Percentiles rank a stretch among this genome's conserved stretches.
These are phyloP conservation scores for Numenius phaeopus DNA, from an alignment of 2,797 vertebrate species.

Conservation along the genomic window DNA sequence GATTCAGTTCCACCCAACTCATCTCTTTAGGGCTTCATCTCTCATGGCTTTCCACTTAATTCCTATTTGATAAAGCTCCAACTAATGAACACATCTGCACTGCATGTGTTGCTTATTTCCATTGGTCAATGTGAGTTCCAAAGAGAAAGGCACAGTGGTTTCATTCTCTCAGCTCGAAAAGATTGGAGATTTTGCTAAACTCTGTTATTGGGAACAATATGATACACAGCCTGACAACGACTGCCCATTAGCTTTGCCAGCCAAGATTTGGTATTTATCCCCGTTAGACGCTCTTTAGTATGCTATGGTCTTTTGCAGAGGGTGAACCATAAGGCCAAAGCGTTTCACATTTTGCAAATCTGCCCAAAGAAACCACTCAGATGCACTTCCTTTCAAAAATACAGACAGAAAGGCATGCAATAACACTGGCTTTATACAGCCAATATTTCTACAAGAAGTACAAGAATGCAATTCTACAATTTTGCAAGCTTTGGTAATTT, in stretches of 20 bases:
- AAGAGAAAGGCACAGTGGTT: not conserved
- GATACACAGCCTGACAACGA: not conserved
- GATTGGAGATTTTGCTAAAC: not conserved
- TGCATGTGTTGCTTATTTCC: not conserved
- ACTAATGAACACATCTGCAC: not conserved
- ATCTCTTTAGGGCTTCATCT: not conserved
- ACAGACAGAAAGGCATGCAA: not conserved
- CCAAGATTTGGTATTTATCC: not conserved
- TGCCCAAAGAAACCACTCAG: not conserved
- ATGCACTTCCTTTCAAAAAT: not conserved
- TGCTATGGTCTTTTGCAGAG: not conserved
- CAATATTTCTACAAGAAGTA: accelerated
- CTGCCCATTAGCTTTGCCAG: not conserved
- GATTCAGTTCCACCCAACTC: not conserved
- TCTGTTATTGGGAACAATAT: not conserved
- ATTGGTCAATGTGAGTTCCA: not conserved
- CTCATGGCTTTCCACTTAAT: not conserved
- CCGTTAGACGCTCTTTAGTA: not conserved
- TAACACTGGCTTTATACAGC: not conserved
- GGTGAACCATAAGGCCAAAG: accelerated
- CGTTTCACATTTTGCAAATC: not conserved
- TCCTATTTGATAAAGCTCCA: not conserved
- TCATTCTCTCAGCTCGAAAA: not conserved
- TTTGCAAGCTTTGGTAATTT: not conserved
- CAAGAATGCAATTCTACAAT: not conserved